Evolutionary conservation across 2,113 vertebrate genomes (phyloP).

Genomic region (Myiozetetes cayanensis): DNA sequence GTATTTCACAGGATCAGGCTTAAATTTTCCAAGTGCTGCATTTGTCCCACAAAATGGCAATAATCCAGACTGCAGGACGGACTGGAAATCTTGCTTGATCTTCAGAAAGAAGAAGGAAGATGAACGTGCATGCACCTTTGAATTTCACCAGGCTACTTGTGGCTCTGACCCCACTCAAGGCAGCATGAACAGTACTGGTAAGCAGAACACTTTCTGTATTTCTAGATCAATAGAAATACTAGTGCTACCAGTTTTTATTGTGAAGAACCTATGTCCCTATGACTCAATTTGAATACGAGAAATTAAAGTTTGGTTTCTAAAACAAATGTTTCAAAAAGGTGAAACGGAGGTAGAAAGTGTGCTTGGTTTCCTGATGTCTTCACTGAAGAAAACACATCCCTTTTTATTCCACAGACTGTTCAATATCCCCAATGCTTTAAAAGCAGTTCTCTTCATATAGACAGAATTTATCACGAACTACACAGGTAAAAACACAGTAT

Average conservation of each 20-base stretch:
- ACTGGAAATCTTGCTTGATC: background rate
- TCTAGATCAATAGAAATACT: constrained; percentile 59
- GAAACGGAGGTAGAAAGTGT: constrained; percentile 87
- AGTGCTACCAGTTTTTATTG: constrained; percentile 67
- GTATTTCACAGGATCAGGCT: background rate
- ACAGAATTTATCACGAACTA: constrained; percentile 70
- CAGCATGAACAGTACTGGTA: constrained; percentile 64
- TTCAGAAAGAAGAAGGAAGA: constrained; percentile 12
- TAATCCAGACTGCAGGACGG: background rate
- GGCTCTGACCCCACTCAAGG: constrained; percentile 63
- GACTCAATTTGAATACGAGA: constrained; percentile 77
- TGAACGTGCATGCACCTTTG: background rate
- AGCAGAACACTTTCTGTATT: constrained; percentile 60
- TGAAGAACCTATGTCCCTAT: constrained; percentile 70
- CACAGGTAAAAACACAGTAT: constrained; percentile 69
- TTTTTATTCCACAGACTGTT: constrained; percentile 76
- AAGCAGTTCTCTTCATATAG: constrained; percentile 75
- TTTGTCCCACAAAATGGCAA: constrained; percentile 41
- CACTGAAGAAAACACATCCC: constrained; percentile 80
- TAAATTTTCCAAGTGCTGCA: constrained; percentile 55
- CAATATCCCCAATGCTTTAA: constrained; percentile 75
- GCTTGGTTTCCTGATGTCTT: constrained; percentile 85
- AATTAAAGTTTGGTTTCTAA: constrained; percentile 82
- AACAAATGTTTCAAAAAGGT: constrained; percentile 83
- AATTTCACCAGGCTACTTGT: constrained; percentile 26